Base-by-base conservation (phyloP, 2,888 invertebrate genomes). In the Conops quadrifasciatus region DNA sequence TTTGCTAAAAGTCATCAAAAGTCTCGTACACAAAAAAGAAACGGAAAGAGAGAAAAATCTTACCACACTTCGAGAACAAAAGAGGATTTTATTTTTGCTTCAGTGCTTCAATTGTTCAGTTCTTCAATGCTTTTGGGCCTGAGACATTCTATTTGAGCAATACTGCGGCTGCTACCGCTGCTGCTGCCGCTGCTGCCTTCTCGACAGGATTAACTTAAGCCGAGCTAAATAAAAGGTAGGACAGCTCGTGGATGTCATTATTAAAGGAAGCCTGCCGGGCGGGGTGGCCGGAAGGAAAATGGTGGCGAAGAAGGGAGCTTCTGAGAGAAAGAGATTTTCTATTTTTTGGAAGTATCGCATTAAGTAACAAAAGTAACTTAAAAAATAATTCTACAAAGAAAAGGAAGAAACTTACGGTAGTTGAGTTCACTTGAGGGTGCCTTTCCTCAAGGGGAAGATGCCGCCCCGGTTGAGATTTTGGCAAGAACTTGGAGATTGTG, bases 1-100 rank as follows among this genome's bases (percentile, higher is more conserved):
- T 66, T 66, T 56, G 30, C 24, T 24, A 66, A 66, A 66, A 36
- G 66, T 66, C 66, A 9, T 36, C 56, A 66, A 66, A 66, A 19
- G 53, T 66, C 24, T 49, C 49, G 49, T 11, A 49, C 49, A 49
- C 4, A 36, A 36, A 36, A 36, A 36, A 36, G 4, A 9, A n/a
- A n/a, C n/a, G n/a, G n/a, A n/a, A n/a, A n/a, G n/a, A n/a, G n/a
- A n/a, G n/a, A n/a, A n/a, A 36, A 36, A 36, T 36, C 36, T 36
- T 36, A 9, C 36, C 36, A 49, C 49, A 15, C 19, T 49, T 15
- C 19, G 24, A 26, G 58, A 26, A 58, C 26, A 15, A 58, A 26
- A 28, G 28, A 58, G 15, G 1, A 15, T 15, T 26, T 58, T 28
- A 24, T 58, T 28, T 58, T 16, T 19, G 49, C 49, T 49, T 49